These are phyloP conservation scores for Erinaceus europaeus DNA, from an alignment of 2,113 vertebrate genomes.

Conservation along the genomic window DNA sequence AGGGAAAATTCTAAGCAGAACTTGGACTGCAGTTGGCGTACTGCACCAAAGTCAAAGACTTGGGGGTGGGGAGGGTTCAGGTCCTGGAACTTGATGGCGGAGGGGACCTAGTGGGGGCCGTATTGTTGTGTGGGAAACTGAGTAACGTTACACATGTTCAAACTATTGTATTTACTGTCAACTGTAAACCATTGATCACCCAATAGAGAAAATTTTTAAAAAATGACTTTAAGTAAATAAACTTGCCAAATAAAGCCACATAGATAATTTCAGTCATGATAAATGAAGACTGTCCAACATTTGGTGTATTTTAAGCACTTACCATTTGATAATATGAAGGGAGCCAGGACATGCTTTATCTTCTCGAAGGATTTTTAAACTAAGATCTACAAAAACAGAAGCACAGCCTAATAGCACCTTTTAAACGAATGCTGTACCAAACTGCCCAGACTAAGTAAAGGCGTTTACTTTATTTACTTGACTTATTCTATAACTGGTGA, in stretches of 20 bases:
- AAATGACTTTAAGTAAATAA: slow-evolving; percentile 36
- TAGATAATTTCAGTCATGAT: slow-evolving; percentile 25
- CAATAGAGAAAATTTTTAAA: no score
- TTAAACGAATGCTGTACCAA: not conserved
- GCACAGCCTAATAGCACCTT: slow-evolving; percentile 23
- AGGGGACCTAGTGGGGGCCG: no score
- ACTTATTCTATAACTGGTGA: slow-evolving; percentile 30
- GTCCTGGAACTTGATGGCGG: no score
- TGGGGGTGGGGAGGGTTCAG: no score
- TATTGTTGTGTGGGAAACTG: no score
- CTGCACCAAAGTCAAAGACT: no score
- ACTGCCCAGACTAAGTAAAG: slow-evolving; percentile 23
- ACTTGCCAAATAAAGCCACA: slow-evolving; percentile 49
- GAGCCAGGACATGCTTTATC: slow-evolving; percentile 84
- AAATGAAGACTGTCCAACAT: slow-evolving; percentile 48
- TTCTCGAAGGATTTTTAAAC: slow-evolving; percentile 85
- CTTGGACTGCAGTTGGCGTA: no score
- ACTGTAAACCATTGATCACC: no score
- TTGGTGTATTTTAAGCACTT: slow-evolving; percentile 76
- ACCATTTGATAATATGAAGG: slow-evolving; percentile 84
- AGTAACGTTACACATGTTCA: no score
- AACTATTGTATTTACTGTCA: no score
- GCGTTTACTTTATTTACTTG: slow-evolving; percentile 36
- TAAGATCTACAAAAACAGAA: slow-evolving; percentile 80
- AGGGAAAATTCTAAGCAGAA: no score